Percentiles rank a stretch among this genome's conserved stretches.
Evolutionary conservation across 2,113 vertebrate genomes (phyloP).

Genomic region (Merops nubicus): DNA sequence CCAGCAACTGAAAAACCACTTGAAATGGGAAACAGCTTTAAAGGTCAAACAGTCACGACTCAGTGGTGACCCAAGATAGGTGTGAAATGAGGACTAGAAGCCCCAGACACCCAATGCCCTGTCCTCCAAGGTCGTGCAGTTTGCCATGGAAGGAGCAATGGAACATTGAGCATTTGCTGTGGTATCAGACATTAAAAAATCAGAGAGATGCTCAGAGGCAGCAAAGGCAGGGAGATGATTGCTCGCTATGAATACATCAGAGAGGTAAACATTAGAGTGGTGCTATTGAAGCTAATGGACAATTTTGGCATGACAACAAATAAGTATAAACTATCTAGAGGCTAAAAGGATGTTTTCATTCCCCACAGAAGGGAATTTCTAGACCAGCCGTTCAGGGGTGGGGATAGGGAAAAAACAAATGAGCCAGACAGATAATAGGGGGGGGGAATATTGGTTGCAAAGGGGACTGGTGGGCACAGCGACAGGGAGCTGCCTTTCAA

Average conservation of each 20-base stretch:
- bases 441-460: not conserved
- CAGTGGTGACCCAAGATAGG: not conserved
- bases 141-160: not conserved
- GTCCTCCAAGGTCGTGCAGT: not conserved
- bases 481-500: not conserved
- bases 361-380: not conserved
- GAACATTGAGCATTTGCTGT: not conserved
- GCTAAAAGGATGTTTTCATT: conserved; percentile 1
- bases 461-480: not conserved
- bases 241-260: not conserved
- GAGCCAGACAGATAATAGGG: not conserved
- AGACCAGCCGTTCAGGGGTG: not conserved
- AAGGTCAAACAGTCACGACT: not conserved
- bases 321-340: not conserved
- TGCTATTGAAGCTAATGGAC: conserved; percentile 47
- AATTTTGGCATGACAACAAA: conserved; percentile 9
- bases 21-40: not conserved
- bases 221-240: not conserved
- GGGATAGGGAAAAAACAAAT: not conserved
- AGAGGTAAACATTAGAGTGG: not conserved
- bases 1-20: not conserved
- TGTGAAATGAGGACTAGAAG: not conserved
- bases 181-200: not conserved
- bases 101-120: not conserved
- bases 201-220: not conserved